Percentiles rank a stretch among this genome's conserved stretches.
These are phyloP conservation scores for Camponotus vicinus DNA, from an alignment of 1,140 invertebrate species.

Conservation along the genomic window DNA sequence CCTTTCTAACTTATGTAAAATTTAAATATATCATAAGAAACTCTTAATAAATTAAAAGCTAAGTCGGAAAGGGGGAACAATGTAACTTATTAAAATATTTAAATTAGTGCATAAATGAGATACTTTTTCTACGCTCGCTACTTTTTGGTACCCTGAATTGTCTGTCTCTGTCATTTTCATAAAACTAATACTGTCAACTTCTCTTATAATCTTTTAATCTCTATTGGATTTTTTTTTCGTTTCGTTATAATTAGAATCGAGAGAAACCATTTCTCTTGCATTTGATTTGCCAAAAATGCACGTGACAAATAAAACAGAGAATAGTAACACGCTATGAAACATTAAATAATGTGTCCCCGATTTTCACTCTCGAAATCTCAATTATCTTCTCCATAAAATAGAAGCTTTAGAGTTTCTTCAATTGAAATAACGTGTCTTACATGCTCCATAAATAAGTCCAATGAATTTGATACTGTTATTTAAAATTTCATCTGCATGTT, in stretches of 20 bases:
- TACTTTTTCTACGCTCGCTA: background rate
- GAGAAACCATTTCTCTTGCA: background rate
- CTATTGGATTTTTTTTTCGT: background rate
- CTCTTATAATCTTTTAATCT: constrained; percentile 17
- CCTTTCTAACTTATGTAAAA: constrained; percentile 6
- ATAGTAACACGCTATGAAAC: background rate
- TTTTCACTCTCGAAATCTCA: background rate
- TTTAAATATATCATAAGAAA: constrained; percentile 20
- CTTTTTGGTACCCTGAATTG: background rate
- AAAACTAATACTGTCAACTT: background rate
- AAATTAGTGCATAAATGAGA: background rate
- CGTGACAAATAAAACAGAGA: constrained; percentile 12
- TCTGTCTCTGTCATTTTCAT: background rate
- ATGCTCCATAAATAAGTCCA: background rate
- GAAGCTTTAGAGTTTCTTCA: background rate
- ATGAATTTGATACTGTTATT: constrained; percentile 24
- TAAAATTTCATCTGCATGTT: background rate
- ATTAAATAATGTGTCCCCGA: background rate
- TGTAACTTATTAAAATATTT: constrained; percentile 4
- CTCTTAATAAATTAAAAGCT: constrained; percentile 18
- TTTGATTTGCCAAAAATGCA: background rate
- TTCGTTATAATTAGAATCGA: too few relatives aligned
- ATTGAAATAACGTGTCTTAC: background rate
- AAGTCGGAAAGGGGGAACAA: background rate
- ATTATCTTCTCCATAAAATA: background rate